phyloP scores from a whole-genome alignment of 2,113 vertebrate genomes.

The Rhizomys pruinosus region DNA sequence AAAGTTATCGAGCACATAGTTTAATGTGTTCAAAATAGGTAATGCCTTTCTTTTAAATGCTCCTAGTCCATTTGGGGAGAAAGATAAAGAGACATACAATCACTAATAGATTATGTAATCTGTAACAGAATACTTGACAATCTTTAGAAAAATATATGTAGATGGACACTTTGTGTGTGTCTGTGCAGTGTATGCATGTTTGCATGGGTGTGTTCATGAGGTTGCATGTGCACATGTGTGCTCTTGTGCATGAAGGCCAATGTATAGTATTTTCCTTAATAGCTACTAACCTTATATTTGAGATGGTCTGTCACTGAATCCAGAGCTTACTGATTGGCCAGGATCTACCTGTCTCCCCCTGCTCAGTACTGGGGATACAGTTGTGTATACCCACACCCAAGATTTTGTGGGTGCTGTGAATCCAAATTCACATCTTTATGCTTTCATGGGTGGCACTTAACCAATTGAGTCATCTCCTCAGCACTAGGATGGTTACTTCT shows the following conservation, averaged over 20 bases:
- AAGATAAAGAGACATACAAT: not conserved
- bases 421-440: too few relatives aligned
- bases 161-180: not conserved
- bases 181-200: too few relatives aligned
- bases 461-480: too few relatives aligned
- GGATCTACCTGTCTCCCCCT: not conserved
- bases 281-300: not conserved
- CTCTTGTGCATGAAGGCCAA: not conserved
- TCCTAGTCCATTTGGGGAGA: not conserved
- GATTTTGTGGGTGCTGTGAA: too few relatives aligned
- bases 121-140: not conserved
- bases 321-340: not conserved
- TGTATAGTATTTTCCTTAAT: not conserved
- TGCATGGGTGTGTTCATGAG: not conserved
- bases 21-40: not conserved
- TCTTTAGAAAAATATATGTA: not conserved
- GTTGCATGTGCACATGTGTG: not conserved
- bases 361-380: too few relatives aligned
- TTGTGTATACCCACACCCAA: not conserved
- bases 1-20: not conserved
- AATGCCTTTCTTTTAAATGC: not conserved
- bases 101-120: not conserved
- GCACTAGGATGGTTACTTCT: not conserved
- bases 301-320: not conserved
- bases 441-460: too few relatives aligned